These are phyloP conservation scores for Punctoribates punctum DNA, from an alignment of 2,888 invertebrate species.

Conservation along the genomic window DNA sequence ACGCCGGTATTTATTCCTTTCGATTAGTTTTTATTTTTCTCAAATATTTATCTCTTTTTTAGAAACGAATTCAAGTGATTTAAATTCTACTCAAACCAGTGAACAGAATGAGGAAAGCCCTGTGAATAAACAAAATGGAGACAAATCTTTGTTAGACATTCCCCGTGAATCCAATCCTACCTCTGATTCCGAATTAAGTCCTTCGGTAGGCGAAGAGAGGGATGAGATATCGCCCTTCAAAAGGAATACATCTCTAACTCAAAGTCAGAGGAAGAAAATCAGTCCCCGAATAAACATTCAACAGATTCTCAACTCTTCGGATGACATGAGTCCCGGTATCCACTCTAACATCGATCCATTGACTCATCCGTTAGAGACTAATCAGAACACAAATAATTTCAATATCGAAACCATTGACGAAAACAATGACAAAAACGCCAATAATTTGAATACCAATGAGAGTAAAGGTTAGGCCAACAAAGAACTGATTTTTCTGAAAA, in stretches of 20 bases:
- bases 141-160: neutral
- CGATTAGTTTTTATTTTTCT: neutral
- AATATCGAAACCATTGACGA: neutral
- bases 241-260: conserved; percentile 41
- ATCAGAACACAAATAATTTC: neutral
- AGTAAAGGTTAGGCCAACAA: conserved; percentile 27
- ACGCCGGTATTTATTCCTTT: neutral
- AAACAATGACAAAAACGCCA: conserved; percentile 7
- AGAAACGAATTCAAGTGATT: conserved; percentile 13
- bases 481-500: neutral
- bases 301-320: conserved; percentile 40
- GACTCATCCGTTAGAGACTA: conserved; percentile 12
- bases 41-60: neutral
- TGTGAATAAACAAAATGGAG: neutral
- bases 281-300: conserved; percentile 41
- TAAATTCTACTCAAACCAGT: neutral
- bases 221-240: conserved; percentile 32
- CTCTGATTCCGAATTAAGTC: conserved; percentile 28
- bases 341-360: neutral
- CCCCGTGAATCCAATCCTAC: neutral
- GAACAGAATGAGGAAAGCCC: neutral
- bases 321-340: conserved; percentile 22
- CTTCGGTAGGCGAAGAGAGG: neutral
- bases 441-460: neutral
- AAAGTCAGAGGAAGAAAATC: conserved; percentile 44